Percentiles rank a stretch among this genome's conserved stretches.
These are phyloP conservation scores for Eupleurogrammus muticus DNA, from an alignment of 2,797 vertebrate species.

Conservation along the genomic window DNA sequence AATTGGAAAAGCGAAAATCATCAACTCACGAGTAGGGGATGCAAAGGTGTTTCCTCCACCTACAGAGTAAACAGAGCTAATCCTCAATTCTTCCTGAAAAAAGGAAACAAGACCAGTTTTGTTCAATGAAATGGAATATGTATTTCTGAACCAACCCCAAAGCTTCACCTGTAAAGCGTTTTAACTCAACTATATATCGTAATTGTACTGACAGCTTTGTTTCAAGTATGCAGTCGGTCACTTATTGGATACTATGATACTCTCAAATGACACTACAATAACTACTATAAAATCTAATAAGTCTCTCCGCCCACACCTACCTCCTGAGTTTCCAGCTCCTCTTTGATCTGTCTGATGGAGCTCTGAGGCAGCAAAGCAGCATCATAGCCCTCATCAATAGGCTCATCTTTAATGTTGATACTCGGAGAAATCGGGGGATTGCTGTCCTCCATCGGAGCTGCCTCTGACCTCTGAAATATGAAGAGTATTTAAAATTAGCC, in stretches of 20 bases:
- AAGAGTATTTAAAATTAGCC: neutral
- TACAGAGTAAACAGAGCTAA: constrained; percentile 89
- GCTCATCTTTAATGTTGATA: constrained; percentile 97
- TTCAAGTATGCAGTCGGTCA: neutral
- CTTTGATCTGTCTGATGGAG: constrained; percentile 88
- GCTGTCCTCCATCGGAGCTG: constrained; percentile 56
- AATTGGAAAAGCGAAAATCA: neutral
- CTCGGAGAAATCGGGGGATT: constrained; percentile 50
- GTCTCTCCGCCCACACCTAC: constrained; percentile 67
- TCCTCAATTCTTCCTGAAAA: constrained; percentile 92
- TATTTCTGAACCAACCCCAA: neutral
- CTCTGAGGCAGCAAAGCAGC: constrained; percentile 92
- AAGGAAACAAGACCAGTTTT: neutral
- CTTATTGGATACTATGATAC: neutral
- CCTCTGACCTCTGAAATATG: constrained; percentile 53
- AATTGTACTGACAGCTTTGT: neutral
- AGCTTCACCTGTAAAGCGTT: no score
- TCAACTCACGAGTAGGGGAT: constrained; percentile 73
- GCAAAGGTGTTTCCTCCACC: constrained; percentile 75
- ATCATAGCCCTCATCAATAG: constrained; percentile 97
- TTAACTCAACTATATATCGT: no score
- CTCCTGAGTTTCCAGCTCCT: constrained; percentile 95
- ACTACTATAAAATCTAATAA: no score
- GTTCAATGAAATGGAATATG: neutral
- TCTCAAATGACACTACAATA: no score